Conservation (phyloP, 2,797 vertebrate species). For the Manis pentadactyla region DNA sequence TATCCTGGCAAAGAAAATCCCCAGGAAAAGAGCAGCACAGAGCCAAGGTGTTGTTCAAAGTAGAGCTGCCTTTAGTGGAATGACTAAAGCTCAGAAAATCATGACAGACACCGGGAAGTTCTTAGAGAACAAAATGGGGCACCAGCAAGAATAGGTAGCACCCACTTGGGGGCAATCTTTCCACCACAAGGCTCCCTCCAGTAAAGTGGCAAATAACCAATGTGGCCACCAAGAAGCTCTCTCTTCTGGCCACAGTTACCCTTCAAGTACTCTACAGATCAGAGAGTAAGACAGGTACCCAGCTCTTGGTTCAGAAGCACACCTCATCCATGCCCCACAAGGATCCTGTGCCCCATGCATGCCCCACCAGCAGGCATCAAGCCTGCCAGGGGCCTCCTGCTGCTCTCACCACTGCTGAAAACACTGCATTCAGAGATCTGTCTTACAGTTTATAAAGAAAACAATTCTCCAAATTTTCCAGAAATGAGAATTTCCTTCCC, state of each 20-base stretch:
- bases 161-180: neutral
- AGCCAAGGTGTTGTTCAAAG: neutral
- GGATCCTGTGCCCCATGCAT: fast-evolving
- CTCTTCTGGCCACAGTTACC: neutral
- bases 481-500: too few relatives aligned
- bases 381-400: neutral
- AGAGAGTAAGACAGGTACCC: neutral
- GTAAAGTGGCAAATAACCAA: neutral
- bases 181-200: neutral
- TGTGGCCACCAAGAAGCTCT: fast-evolving
- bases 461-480: neutral
- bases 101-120: neutral
- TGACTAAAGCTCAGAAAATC: neutral
- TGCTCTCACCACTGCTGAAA: neutral
- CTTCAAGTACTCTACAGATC: too few relatives aligned
- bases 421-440: neutral
- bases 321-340: too few relatives aligned
- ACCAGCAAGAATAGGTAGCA: fast-evolving
- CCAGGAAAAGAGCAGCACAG: neutral
- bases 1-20: neutral
- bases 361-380: neutral
- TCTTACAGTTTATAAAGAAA: neutral
- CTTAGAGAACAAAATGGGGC: neutral
- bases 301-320: too few relatives aligned
- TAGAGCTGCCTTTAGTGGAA: neutral